Percentiles rank a stretch among this genome's conserved stretches.
These are phyloP conservation scores for Notospermus geniculatus DNA, from an alignment of 1,140 invertebrate genomes.

Conservation along the genomic window DNA sequence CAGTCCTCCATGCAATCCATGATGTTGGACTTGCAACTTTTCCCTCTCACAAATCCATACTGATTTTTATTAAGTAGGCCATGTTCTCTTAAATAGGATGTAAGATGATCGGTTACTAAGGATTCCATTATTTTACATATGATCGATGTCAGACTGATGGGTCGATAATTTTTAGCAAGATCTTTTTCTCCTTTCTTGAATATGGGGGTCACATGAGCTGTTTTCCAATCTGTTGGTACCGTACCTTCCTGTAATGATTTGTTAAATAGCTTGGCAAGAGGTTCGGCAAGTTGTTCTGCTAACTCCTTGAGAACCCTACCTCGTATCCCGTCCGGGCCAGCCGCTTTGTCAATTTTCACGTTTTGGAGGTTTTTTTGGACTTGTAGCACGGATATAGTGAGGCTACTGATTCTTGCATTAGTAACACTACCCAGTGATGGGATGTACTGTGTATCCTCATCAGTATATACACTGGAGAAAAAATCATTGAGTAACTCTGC, in stretches of 20 bases:
- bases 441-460: not conserved
- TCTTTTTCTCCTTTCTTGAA: slow-evolving; percentile 28
- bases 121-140: slow-evolving; percentile 31
- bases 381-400: not conserved
- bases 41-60: no score
- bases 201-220: slow-evolving; percentile 17
- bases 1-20: no score
- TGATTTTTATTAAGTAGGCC: no score
- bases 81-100: slow-evolving; percentile 25
- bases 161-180: slow-evolving; percentile 23
- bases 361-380: not conserved
- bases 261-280: slow-evolving; percentile 18
- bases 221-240: slow-evolving; percentile 23
- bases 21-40: no score
- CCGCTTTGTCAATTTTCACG: not conserved
- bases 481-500: not conserved
- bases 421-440: not conserved
- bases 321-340: not conserved
- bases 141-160: slow-evolving; percentile 27
- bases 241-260: slow-evolving; percentile 10
- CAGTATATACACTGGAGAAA: not conserved
- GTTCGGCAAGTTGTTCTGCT: slow-evolving; percentile 11
- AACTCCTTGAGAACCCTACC: not conserved
- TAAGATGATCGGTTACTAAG: slow-evolving; percentile 21
- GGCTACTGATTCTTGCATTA: not conserved